Conservation (phyloP, 1,140 invertebrate species). For the Hesperophylax magnus region DNA sequence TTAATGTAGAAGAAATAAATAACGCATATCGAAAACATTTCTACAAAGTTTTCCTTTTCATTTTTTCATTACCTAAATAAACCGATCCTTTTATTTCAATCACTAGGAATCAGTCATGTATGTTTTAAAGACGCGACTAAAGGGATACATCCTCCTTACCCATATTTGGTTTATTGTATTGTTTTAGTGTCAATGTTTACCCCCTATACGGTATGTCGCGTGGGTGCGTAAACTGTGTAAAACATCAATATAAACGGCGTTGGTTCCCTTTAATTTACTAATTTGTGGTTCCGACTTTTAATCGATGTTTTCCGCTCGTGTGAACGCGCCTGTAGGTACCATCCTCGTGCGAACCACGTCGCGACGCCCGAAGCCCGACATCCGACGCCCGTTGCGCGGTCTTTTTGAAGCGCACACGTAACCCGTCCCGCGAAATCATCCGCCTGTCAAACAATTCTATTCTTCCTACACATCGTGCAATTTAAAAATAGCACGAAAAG, state of each 20-base stretch:
- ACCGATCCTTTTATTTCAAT: too few relatives aligned
- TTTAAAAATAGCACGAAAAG: conserved; percentile 41
- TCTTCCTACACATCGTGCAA: conserved; percentile 36
- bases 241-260: too few relatives aligned
- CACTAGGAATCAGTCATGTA: too few relatives aligned
- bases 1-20: background rate
- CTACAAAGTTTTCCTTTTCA: background rate
- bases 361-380: too few relatives aligned
- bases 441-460: conserved; percentile 40
- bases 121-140: too few relatives aligned
- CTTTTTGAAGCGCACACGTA: conserved; percentile 41
- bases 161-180: too few relatives aligned
- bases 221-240: too few relatives aligned
- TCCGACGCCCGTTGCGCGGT: conserved; percentile 19
- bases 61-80: too few relatives aligned
- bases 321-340: background rate
- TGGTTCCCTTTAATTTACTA: background rate
- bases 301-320: background rate
- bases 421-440: conserved; percentile 41
- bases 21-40: background rate
- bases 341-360: conserved; percentile 25
- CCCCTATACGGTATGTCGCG: too few relatives aligned
- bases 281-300: background rate
- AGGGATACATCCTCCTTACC: too few relatives aligned
- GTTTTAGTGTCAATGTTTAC: too few relatives aligned